A percentile compares a stretch with the other conserved stretches of the same genome.
Conservation (phyloP, 2,888 invertebrate species). For the Cabera pusaria region DNA sequence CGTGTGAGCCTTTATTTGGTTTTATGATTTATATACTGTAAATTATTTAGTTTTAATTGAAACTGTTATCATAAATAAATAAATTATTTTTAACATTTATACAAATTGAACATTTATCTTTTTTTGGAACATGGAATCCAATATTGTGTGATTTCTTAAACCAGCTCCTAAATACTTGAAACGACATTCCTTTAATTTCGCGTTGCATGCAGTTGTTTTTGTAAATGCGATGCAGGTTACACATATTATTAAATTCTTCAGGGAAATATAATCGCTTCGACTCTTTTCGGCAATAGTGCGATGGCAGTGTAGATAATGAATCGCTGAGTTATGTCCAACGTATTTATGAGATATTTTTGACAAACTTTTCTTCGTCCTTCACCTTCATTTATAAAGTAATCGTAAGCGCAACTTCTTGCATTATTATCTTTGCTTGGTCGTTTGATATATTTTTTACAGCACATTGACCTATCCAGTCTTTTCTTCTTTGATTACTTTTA, state of each 20-base stretch:
- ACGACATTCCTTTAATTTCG: not conserved
- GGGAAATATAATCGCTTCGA: conserved; percentile 19
- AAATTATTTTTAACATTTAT: conserved; percentile 14
- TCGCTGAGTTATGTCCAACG: conserved; percentile 12
- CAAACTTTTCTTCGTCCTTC: conserved; percentile 19
- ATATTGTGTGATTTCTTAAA: conserved; percentile 11
- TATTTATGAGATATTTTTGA: conserved; percentile 8
- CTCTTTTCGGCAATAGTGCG: conserved; percentile 22
- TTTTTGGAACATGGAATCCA: conserved; percentile 24
- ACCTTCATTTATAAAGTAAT: conserved; percentile 23
- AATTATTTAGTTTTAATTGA: too few relatives aligned
- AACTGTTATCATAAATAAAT: too few relatives aligned
- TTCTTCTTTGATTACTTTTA: conserved; percentile 14
- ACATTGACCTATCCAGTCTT: conserved; percentile 18
- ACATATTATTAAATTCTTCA: conserved; percentile 17
- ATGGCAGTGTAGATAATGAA: conserved; percentile 14
- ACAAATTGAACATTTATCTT: conserved; percentile 25
- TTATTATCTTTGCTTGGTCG: conserved; percentile 6
- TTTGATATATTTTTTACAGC: conserved; percentile 4
- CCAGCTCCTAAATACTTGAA: not conserved
- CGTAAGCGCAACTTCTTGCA: conserved; percentile 6
- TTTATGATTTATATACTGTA: too few relatives aligned
- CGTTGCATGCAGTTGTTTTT: not conserved
- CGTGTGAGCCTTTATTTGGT: too few relatives aligned
- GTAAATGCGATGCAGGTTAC: conserved; percentile 4